phyloP scores from a whole-genome alignment of 2,113 vertebrate genomes.

The Hydrochoerus hydrochaeris region DNA sequence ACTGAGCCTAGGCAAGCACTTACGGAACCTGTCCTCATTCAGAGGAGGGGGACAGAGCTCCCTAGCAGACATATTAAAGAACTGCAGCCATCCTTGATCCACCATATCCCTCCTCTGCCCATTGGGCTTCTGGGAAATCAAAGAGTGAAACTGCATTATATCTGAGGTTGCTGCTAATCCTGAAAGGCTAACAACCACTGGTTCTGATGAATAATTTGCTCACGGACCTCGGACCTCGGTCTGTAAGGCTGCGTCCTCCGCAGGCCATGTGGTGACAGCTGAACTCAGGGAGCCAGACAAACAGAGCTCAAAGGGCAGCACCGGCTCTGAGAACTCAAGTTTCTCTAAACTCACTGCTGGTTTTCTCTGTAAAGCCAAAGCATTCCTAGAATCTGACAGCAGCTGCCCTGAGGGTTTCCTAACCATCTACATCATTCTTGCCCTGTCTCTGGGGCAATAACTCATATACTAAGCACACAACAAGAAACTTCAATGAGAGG shows the following conservation, averaged over 20 bases:
- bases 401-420: neutral
- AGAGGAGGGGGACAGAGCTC: neutral
- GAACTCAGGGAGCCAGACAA: neutral
- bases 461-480: neutral
- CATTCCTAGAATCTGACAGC: neutral
- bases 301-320: neutral
- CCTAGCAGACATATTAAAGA: neutral
- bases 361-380: neutral
- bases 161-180: neutral
- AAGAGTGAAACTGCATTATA: conserved; percentile 28
- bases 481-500: neutral
- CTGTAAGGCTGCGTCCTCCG: neutral
- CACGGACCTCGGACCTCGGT: neutral
- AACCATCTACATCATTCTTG: neutral
- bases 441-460: neutral
- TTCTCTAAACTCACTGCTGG: neutral
- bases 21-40: neutral
- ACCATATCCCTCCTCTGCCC: neutral
- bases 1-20: neutral
- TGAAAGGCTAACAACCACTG: neutral
- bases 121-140: conserved; percentile 41
- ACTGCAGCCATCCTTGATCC: neutral
- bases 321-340: too few species aligned
- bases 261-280: neutral
- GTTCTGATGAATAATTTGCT: conserved; percentile 43